These are phyloP conservation scores for Acipenser transmontanus DNA, from an alignment of 2,797 vertebrate species.

Conservation along the genomic window DNA sequence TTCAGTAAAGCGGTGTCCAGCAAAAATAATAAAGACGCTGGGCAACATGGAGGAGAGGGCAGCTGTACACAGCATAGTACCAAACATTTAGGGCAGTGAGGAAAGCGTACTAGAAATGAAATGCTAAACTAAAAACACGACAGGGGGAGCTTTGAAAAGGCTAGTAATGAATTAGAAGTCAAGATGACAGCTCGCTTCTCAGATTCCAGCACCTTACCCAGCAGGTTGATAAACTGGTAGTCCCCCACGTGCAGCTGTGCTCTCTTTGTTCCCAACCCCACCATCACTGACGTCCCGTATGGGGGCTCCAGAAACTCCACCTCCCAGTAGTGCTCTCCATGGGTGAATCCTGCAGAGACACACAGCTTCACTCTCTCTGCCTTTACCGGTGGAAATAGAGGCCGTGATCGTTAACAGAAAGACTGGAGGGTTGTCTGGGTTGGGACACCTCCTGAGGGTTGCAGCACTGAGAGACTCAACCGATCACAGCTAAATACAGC, in stretches of 20 bases:
- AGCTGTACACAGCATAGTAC: too few species aligned
- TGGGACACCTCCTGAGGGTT: too few species aligned
- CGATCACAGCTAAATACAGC: too few species aligned
- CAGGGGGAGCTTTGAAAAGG: neutral
- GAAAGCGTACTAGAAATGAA: neutral
- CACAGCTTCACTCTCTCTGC: neutral
- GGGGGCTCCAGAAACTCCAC: conserved; percentile 38
- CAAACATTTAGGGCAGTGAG: neutral
- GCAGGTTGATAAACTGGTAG: conserved; percentile 32
- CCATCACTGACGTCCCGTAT: conserved; percentile 40
- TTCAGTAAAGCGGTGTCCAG: too few species aligned
- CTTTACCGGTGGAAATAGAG: too few species aligned
- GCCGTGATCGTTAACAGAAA: too few species aligned
- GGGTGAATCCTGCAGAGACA: conserved; percentile 29
- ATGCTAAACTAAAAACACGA: neutral
- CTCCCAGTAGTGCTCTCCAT: conserved; percentile 45
- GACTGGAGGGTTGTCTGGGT: too few species aligned
- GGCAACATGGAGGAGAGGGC: too few species aligned
- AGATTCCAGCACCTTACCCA: conserved; percentile 29
- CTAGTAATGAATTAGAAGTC: neutral
- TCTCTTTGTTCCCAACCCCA: conserved; percentile 37
- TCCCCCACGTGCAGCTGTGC: conserved; percentile 30
- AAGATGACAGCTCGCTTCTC: neutral
- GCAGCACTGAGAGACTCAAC: too few species aligned
- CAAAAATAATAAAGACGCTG: too few species aligned